Evolutionary conservation across 2,797 vertebrate genomes (phyloP).

Genomic region (Epinephelus awoara): DNA sequence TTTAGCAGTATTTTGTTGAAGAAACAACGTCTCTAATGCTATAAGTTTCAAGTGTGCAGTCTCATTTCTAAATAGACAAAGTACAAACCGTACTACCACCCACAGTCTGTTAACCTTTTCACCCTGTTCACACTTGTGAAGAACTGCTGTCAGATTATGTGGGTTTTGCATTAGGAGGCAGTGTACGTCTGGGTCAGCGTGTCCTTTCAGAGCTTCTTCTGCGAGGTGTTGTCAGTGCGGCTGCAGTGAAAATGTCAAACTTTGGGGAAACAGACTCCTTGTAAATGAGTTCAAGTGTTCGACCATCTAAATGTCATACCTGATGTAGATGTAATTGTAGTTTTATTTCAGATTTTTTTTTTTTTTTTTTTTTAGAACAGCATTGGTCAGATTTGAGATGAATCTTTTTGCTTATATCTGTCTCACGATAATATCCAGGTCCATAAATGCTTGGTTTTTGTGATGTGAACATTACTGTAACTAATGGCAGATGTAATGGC

Average conservation of each 20-base stretch:
- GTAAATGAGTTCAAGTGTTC: constrained; percentile 4
- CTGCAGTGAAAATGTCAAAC: constrained; percentile 36
- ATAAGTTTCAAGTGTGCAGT: neutral
- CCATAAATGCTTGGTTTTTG: neutral
- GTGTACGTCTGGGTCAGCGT: constrained; percentile 6
- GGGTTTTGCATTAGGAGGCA: neutral
- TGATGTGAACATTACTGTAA: neutral
- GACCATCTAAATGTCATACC: constrained; percentile 19
- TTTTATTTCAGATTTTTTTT: neutral
- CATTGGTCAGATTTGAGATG: neutral
- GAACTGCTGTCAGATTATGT: constrained; percentile 1
- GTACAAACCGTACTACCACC: neutral
- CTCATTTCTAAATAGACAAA: neutral
- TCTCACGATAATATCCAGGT: neutral
- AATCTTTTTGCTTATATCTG: neutral
- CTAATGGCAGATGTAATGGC: neutral
- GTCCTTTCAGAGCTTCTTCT: constrained; percentile 20
- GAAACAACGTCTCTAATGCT: neutral
- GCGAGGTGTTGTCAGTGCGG: neutral
- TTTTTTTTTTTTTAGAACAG: neutral
- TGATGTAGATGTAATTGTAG: neutral
- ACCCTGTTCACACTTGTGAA: neutral
- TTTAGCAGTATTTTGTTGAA: neutral
- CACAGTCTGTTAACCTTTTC: constrained; percentile 28
- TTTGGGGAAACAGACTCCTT: constrained; percentile 9